These are phyloP conservation scores for Zootermopsis nevadensis DNA, from an alignment of 2,888 invertebrate genomes.

Conservation along the genomic window DNA sequence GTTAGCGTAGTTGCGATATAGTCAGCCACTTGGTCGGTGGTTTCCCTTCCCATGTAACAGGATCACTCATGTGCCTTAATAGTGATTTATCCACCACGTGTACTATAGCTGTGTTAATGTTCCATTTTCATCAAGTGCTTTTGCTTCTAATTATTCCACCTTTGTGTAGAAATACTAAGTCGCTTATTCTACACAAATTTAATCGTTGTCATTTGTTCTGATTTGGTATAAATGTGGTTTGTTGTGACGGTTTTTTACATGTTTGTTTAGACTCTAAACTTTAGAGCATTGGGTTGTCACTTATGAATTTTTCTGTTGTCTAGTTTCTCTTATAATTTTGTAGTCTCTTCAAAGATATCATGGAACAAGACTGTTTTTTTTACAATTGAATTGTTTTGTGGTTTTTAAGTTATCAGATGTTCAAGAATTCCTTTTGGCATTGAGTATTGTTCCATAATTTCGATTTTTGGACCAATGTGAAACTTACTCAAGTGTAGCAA, in stretches of 20 bases:
- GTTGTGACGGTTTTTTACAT: not conserved
- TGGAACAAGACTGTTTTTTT: not conserved
- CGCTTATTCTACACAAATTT: not conserved
- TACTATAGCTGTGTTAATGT: not conserved
- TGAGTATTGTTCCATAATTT: not conserved
- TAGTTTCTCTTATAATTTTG: not conserved
- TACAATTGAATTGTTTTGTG: not conserved
- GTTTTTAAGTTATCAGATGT: not conserved
- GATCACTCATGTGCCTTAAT: conserved; percentile 9
- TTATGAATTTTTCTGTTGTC: not conserved
- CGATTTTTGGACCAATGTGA: not conserved
- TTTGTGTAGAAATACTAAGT: not conserved
- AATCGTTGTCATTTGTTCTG: not conserved
- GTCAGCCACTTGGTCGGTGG: not conserved
- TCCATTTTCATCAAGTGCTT: not conserved
- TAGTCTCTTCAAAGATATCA: not conserved
- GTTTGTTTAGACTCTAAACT: no score
- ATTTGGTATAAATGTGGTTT: conserved; percentile 11
- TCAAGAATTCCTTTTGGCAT: not conserved
- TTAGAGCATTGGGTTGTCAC: not conserved
- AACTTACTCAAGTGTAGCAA: not conserved
- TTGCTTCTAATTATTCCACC: not conserved
- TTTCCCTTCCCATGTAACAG: not conserved
- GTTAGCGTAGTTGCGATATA: not conserved
- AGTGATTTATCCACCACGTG: not conserved